Base-by-base conservation (phyloP, 2,888 invertebrate genomes). In the Perithous albicinctus region DNA sequence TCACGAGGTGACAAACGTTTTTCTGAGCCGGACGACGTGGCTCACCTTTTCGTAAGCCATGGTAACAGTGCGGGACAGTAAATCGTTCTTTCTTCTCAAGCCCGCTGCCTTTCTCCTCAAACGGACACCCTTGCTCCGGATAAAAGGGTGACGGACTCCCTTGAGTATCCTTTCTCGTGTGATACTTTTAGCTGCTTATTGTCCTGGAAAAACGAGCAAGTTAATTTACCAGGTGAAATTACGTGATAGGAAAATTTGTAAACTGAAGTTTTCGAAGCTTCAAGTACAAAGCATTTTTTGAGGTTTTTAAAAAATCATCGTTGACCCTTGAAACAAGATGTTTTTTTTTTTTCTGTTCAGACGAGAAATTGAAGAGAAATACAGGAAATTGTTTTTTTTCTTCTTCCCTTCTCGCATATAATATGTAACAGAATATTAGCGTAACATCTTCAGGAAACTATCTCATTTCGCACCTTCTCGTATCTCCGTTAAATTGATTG, bases 1-100 rank as follows among this genome's bases (percentile, higher is more conserved):
- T 82, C 80, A 80, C 69, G 77, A 77, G 8, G 64, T 84, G 80
- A 84, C 82, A 78, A 84, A 82, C 78, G 80, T 51, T 76, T 74
- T 61, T 48, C 54, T 74, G 72, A 74, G 61, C 48, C 35, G 51
- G 54, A 78, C 69, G 64, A 66, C 56, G 46, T 41, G 63, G 78
- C 78, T 84, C 78, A 82, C 82, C 78, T 82, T 78, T 72, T 76
- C 43, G 67, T 80, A 82, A 78, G 76, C 77, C 75, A 72, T 67
- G 80, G 80, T 80, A 78, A 78, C 59, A 35, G 43, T 48, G 41
- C 38, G 46, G 32, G 43, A 8, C 59, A 43, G 59, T 73, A 64
- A 72, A 80, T 54, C 23, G 23, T 35, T 46, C 54, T 56, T 20
- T 23, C 61, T 48, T 12, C 18, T 46, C 15, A 29, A 18, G 15